These are phyloP conservation scores for Brachionus sp. DNA, from an alignment of 1,140 invertebrate species.

Conservation along the genomic window DNA sequence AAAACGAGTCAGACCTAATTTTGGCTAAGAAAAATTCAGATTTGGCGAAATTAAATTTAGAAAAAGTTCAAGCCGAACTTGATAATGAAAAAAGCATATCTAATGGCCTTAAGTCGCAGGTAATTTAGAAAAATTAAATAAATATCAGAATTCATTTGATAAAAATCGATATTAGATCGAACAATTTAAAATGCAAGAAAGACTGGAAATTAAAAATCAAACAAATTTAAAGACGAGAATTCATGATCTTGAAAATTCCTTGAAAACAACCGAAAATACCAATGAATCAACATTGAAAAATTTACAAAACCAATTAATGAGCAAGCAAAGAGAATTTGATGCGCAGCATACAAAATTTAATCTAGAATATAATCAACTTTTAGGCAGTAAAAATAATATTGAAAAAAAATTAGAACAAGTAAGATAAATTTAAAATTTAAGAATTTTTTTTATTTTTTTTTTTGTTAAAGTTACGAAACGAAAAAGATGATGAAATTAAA, in stretches of 20 bases:
- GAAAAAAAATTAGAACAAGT: neutral
- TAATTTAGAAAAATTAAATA: neutral
- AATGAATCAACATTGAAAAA: conserved; percentile 7
- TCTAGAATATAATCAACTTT: conserved; percentile 1
- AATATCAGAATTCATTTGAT: neutral
- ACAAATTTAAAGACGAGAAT: neutral
- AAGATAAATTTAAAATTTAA: neutral
- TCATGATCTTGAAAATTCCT: conserved; percentile 14
- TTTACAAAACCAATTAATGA: conserved; percentile 25
- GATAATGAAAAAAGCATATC: conserved; percentile 30
- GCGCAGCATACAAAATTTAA: neutral
- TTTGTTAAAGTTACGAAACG: neutral
- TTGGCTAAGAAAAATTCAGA: conserved; percentile 38
- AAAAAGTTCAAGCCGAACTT: conserved; percentile 18
- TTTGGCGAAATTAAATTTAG: neutral
- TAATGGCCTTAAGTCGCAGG: neutral
- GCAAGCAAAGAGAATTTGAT: neutral
- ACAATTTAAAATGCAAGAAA: conserved; percentile 34
- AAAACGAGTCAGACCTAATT: conserved; percentile 32
- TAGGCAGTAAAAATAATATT: neutral
- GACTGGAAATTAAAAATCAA: conserved; percentile 42
- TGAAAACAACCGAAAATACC: neutral
- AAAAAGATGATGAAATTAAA: neutral
- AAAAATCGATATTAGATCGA: neutral
- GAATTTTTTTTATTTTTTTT: neutral